A percentile compares a stretch with the other conserved stretches of the same genome.
These are phyloP conservation scores for Luperina testacea DNA, from an alignment of 2,888 invertebrate genomes.

Conservation along the genomic window DNA sequence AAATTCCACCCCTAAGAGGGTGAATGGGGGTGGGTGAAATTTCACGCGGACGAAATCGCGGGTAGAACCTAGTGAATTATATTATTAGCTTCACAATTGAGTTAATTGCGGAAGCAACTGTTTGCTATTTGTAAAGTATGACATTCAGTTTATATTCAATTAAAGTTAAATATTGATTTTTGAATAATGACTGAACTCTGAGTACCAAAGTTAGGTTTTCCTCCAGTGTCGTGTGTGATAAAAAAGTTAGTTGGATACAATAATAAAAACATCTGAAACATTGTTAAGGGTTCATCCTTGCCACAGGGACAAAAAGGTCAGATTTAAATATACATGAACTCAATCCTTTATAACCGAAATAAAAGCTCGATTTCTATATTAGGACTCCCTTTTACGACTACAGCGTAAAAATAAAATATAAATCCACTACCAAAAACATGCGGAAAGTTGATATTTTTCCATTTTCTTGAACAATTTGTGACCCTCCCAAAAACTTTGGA, in stretches of 20 bases:
- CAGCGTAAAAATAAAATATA: slow-evolving; percentile 16
- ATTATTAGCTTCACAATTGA: no score
- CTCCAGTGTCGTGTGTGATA: not conserved
- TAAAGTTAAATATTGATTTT: no score
- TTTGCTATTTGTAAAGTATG: no score
- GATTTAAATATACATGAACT: slow-evolving; percentile 19
- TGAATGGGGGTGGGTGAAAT: no score
- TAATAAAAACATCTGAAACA: not conserved
- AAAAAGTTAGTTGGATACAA: not conserved
- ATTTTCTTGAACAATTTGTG: slow-evolving; percentile 16
- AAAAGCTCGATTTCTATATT: slow-evolving; percentile 12
- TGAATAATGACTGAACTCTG: not conserved
- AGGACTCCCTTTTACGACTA: slow-evolving; percentile 1
- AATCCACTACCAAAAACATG: slow-evolving; percentile 4
- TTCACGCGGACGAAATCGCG: no score
- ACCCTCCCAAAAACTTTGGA: not conserved
- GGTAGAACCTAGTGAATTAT: no score
- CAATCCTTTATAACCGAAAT: slow-evolving; percentile 11
- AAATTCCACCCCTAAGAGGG: no score
- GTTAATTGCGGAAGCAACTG: no score
- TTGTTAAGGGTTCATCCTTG: not conserved
- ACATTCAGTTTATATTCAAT: no score
- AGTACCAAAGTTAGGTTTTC: not conserved
- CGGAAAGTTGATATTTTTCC: slow-evolving; percentile 34
- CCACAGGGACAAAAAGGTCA: slow-evolving; percentile 22